These are phyloP conservation scores for Limnephilus rhombicus DNA, from an alignment of 2,888 invertebrate species.

Conservation along the genomic window DNA sequence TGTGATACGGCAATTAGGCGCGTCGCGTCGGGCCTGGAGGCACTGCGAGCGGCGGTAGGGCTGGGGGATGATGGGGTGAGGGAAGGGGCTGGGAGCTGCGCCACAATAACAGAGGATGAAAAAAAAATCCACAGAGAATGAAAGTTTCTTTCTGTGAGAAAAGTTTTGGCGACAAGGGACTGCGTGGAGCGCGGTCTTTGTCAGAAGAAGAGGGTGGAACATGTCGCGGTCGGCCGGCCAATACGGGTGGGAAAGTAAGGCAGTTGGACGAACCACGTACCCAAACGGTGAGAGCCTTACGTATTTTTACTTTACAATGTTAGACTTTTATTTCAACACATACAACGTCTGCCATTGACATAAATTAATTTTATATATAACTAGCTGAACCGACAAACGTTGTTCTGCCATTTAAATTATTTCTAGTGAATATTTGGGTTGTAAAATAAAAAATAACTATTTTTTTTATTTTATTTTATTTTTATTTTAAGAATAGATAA, in stretches of 20 bases:
- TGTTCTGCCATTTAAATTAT: no score
- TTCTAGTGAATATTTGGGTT: no score
- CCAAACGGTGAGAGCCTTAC: neutral
- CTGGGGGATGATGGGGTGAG: neutral
- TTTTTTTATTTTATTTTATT: no score
- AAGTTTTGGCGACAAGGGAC: neutral
- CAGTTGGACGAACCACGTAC: neutral
- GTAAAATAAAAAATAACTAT: no score
- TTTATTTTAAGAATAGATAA: no score
- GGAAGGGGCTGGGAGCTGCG: neutral
- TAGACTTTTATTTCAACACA: no score
- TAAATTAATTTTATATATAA: no score
- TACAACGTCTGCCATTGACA: no score
- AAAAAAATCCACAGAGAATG: constrained; percentile 6
- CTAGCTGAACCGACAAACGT: no score
- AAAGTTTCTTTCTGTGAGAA: neutral
- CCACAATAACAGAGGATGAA: neutral
- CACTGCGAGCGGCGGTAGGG: neutral
- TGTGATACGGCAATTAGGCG: constrained; percentile 50
- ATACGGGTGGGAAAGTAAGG: neutral
- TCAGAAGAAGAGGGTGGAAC: neutral
- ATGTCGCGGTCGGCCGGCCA: neutral
- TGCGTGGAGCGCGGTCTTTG: neutral
- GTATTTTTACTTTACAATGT: no score
- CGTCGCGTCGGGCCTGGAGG: neutral